These are phyloP conservation scores for Montipora efflorescens DNA, from an alignment of 64 coral and sea anemone species.

Conservation along the genomic window DNA sequence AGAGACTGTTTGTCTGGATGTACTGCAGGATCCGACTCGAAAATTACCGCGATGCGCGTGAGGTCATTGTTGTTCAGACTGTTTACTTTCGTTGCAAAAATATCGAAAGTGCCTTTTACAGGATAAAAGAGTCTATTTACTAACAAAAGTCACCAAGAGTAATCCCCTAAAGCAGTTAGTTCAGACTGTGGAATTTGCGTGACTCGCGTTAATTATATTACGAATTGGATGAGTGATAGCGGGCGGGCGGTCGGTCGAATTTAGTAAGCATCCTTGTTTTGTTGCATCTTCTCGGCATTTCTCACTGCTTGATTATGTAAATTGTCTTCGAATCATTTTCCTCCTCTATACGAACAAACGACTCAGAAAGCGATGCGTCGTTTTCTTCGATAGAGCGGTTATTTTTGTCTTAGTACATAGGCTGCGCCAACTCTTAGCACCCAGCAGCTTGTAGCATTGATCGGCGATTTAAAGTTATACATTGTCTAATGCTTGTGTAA, in stretches of 20 bases:
- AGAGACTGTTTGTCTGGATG: conserved; percentile 62
- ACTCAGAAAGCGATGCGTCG: background rate
- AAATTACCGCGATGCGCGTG: background rate
- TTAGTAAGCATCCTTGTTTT: conserved; percentile 46
- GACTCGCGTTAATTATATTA: conserved; percentile 47
- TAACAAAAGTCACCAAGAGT: background rate
- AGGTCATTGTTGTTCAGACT: background rate
- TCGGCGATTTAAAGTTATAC: conserved; percentile 2
- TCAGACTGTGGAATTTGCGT: conserved; percentile 14
- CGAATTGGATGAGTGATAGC: conserved; percentile 10
- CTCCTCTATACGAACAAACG: background rate
- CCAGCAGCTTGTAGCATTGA: background rate
- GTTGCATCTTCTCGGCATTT: conserved; percentile 44
- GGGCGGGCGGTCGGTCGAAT: conserved; percentile 49
- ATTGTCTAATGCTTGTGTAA: conserved; percentile 39
- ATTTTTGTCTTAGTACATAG: background rate
- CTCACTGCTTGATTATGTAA: conserved; percentile 52
- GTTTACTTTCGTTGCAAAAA: background rate
- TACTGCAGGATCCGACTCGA: conserved; percentile 39
- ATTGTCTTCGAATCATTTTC: conserved; percentile 19
- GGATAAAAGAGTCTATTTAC: background rate
- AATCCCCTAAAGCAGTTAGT: background rate
- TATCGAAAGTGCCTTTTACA: conserved; percentile 4
- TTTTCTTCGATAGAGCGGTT: background rate
- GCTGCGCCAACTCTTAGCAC: background rate